Conservation (phyloP, 2,888 invertebrate species). For the Bellardia bayeri region DNA sequence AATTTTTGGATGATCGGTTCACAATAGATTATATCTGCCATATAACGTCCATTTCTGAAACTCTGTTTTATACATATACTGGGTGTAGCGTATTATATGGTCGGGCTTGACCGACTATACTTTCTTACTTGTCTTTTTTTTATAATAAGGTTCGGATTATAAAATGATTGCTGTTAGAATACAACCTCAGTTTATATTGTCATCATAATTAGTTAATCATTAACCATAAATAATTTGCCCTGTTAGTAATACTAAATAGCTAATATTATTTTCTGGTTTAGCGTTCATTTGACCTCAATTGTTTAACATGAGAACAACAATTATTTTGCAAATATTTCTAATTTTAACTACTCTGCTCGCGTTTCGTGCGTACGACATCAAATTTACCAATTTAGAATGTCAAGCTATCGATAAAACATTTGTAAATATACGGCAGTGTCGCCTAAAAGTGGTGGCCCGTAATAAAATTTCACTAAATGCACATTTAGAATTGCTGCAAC, state of each 20-base stretch:
- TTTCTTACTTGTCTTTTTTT: too few relatives aligned
- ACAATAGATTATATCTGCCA: too few relatives aligned
- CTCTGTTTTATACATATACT: too few relatives aligned
- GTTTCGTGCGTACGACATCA: not conserved
- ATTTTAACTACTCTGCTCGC: not conserved
- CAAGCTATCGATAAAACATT: slow-evolving; percentile 14
- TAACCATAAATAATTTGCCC: too few relatives aligned
- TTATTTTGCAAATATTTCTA: not conserved
- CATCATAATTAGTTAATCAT: too few relatives aligned
- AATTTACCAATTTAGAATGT: slow-evolving; percentile 46
- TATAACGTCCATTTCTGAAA: too few relatives aligned
- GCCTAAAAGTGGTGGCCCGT: slow-evolving; percentile 24
- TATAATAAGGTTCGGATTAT: too few relatives aligned
- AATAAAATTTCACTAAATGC: slow-evolving; percentile 26
- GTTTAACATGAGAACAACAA: not conserved
- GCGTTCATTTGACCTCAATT: not conserved
- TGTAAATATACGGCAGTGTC: not conserved
- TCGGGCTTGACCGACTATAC: too few relatives aligned
- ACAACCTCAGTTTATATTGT: too few relatives aligned
- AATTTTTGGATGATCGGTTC: too few relatives aligned
- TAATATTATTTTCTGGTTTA: not conserved
- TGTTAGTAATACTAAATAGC: not conserved
- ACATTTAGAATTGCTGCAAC: not conserved
- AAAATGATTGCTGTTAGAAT: too few relatives aligned
- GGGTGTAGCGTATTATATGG: too few relatives aligned